A percentile compares a stretch with the other conserved stretches of the same genome.
phyloP scores from a whole-genome alignment of 1,140 invertebrate genomes.

The Hyles vespertilio region DNA sequence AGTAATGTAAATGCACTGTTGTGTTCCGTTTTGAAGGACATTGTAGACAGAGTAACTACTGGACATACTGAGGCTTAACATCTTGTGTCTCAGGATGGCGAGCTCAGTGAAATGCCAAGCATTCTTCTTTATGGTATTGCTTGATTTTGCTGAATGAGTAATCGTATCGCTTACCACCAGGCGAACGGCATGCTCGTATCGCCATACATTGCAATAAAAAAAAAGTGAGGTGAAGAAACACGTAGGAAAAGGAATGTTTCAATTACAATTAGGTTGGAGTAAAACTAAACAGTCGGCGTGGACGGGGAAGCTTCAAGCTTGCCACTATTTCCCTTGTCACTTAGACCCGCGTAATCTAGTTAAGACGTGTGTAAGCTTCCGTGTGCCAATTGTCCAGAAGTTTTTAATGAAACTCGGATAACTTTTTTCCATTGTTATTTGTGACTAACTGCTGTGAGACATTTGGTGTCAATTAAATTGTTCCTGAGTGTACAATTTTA shows the following conservation, averaged over 20 bases:
- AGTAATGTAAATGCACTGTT: no score
- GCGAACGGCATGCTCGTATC: no score
- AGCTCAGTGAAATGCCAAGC: no score
- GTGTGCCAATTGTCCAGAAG: neutral
- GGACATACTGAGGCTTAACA: no score
- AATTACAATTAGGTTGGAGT: constrained; percentile 4
- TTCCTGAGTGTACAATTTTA: no score
- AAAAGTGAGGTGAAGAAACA: neutral
- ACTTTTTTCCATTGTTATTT: neutral
- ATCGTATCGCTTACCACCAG: no score
- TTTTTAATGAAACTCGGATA: neutral
- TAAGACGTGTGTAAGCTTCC: constrained; percentile 8
- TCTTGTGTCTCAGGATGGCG: no score
- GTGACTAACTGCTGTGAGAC: neutral
- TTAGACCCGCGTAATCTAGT: constrained; percentile 8
- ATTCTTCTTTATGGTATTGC: no score
- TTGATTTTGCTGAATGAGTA: no score
- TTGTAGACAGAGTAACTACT: no score
- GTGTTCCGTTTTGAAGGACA: no score
- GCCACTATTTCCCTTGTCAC: constrained; percentile 9
- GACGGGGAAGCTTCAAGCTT: neutral
- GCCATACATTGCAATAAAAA: neutral
- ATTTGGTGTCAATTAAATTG: no score
- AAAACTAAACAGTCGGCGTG: constrained; percentile 2
- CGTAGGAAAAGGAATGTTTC: neutral